Conservation (phyloP, 2,797 vertebrate species). For the Carapus acus region DNA sequence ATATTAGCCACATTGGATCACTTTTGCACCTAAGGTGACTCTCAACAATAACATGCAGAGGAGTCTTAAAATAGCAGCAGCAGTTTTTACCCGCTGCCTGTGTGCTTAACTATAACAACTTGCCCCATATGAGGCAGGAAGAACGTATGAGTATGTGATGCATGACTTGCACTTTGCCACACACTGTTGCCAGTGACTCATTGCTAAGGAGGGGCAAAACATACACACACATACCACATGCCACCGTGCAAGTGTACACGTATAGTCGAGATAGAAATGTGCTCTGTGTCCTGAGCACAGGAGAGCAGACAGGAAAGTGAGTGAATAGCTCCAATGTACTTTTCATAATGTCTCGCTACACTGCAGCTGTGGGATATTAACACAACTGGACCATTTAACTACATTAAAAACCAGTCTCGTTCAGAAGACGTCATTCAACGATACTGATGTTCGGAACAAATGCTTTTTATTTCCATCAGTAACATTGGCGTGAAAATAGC, state of each 20-base stretch:
- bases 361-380: not conserved
- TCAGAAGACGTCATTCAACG: constrained; percentile 12
- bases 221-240: constrained; percentile 33
- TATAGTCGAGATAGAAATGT: constrained; percentile 33
- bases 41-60: not conserved
- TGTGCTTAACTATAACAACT: constrained; percentile 25
- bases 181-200: constrained; percentile 64
- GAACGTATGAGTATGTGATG: constrained; percentile 50
- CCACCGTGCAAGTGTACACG: constrained; percentile 34
- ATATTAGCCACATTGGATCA: constrained; percentile 5
- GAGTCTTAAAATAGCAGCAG: not conserved
- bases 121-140: constrained; percentile 20
- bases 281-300: constrained; percentile 11
- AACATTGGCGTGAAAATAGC: not conserved
- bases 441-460: not conserved
- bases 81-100: not conserved
- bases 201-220: constrained; percentile 44
- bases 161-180: constrained; percentile 53
- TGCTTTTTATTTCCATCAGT: constrained; percentile 4
- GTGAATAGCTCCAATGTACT: not conserved
- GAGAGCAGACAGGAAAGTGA: constrained; percentile 6
- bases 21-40: constrained; percentile 1
- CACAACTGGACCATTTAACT: not conserved
- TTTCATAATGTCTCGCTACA: constrained; percentile 6
- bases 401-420: constrained; percentile 12